Conservation (phyloP, 2,113 vertebrate genomes). For the Hemicordylus capensis region DNA sequence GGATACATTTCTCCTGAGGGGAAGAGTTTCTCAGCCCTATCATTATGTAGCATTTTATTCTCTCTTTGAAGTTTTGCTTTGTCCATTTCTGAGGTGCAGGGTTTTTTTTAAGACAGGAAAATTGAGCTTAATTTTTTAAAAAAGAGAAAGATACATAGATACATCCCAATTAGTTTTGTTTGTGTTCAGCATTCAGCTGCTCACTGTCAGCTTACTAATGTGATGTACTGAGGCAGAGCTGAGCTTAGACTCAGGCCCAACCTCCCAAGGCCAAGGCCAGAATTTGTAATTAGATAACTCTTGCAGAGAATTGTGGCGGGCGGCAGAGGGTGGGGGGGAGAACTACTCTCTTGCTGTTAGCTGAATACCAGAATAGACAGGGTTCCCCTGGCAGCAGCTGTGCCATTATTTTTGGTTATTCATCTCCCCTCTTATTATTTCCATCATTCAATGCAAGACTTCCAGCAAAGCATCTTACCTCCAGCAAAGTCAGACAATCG, state of each 20-base stretch:
- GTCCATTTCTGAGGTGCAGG: background rate
- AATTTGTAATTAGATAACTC: constrained; percentile 23
- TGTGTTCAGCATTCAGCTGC: constrained; percentile 14
- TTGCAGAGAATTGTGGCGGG: background rate
- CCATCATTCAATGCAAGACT: background rate
- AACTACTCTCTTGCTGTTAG: constrained; percentile 13
- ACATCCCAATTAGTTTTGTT: constrained; percentile 1
- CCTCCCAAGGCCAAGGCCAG: constrained; percentile 17
- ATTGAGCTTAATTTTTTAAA: constrained; percentile 12
- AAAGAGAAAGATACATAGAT: constrained; percentile 8
- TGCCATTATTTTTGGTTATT: constrained; percentile 5
- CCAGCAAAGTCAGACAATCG: constrained; percentile 18
- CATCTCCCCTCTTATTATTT: constrained; percentile 37
- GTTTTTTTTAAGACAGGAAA: background rate
- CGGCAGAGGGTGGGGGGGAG: background rate
- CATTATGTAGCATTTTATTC: background rate
- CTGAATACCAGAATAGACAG: constrained; percentile 13
- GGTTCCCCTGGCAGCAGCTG: constrained; percentile 6
- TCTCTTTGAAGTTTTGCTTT: background rate
- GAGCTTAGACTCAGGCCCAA: constrained; percentile 18
- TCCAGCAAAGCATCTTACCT: constrained; percentile 25
- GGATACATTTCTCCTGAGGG: background rate
- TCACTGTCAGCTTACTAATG: constrained; percentile 18
- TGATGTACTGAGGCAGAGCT: constrained; percentile 16
- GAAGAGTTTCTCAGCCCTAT: background rate